phyloP scores from a whole-genome alignment of 2,797 vertebrate species.

The Bucorvus abyssinicus region DNA sequence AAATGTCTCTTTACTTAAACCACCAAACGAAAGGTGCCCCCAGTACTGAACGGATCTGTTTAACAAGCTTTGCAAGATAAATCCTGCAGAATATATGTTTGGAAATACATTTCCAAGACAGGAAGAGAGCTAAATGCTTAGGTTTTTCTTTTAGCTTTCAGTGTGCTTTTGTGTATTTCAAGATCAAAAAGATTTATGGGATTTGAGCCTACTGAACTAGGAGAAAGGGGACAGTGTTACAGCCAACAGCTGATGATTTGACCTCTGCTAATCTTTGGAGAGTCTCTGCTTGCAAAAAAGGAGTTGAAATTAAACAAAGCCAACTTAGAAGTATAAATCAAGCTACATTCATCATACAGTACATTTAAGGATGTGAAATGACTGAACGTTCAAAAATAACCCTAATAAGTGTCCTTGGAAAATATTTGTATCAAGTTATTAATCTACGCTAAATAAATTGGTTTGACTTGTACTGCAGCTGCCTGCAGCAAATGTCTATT shows the following conservation, averaged over 20 bases:
- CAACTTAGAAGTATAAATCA: neutral
- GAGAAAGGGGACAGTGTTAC: neutral
- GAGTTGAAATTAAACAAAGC: constrained; percentile 34
- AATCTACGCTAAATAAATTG: constrained; percentile 50
- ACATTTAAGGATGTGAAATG: neutral
- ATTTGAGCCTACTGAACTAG: constrained; percentile 3
- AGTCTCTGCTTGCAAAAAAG: neutral
- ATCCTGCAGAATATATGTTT: constrained; percentile 23
- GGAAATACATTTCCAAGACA: constrained; percentile 26
- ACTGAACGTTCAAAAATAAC: constrained; percentile 13
- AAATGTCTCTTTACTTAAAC: constrained; percentile 28
- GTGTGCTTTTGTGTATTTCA: constrained; percentile 24
- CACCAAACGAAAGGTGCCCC: neutral
- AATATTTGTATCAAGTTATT: constrained; percentile 45
- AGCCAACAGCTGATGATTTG: constrained; percentile 33
- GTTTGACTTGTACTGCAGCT: constrained; percentile 22
- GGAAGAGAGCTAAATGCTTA: constrained; percentile 18
- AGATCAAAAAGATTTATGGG: constrained; percentile 29
- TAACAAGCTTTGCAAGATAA: constrained; percentile 31
- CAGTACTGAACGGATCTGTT: neutral
- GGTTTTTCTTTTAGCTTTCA: constrained; percentile 26
- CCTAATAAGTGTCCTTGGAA: neutral
- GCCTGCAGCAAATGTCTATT: constrained; percentile 20
- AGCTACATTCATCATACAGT: neutral
- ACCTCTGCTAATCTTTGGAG: constrained; percentile 40